These are phyloP conservation scores for Pollimyrus isidori DNA, from an alignment of 2,113 vertebrate species.

Conservation along the genomic window DNA sequence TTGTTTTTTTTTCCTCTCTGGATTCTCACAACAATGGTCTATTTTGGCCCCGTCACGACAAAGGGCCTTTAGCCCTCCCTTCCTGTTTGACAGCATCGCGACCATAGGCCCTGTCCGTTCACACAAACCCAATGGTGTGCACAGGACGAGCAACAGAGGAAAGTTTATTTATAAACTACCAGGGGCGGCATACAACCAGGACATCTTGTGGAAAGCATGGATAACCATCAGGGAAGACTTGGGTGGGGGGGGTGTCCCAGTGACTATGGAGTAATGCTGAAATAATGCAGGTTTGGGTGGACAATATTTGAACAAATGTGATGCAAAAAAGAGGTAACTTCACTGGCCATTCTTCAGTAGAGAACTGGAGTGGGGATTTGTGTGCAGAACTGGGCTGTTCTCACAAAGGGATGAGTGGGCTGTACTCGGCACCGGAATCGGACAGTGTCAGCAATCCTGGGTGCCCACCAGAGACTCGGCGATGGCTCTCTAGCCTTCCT, in stretches of 20 bases:
- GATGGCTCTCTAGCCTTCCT: background rate
- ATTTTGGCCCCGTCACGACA: constrained; percentile 25
- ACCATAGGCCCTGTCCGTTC: constrained; percentile 13
- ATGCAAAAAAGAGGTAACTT: background rate
- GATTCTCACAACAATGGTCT: constrained; percentile 25
- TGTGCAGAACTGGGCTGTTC: background rate
- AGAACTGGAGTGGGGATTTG: background rate
- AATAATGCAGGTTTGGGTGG: background rate
- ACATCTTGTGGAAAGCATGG: background rate
- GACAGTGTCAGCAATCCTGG: background rate
- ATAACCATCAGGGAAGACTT: background rate
- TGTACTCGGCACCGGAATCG: background rate
- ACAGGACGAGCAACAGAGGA: background rate
- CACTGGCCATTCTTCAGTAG: background rate
- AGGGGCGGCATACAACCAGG: constrained; percentile 1
- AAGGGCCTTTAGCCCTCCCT: constrained; percentile 18
- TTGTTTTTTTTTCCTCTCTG: background rate
- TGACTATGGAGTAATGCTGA: background rate
- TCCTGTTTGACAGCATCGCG: constrained; percentile 10
- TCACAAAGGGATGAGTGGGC: background rate
- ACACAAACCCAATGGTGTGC: background rate
- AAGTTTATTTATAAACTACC: constrained; percentile 21
- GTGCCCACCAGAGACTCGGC: no score
- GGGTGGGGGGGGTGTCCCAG: background rate
- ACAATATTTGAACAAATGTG: background rate